Evolutionary conservation across 2,888 invertebrate genomes (phyloP).

Genomic region (Exocentrus adspersus): DNA sequence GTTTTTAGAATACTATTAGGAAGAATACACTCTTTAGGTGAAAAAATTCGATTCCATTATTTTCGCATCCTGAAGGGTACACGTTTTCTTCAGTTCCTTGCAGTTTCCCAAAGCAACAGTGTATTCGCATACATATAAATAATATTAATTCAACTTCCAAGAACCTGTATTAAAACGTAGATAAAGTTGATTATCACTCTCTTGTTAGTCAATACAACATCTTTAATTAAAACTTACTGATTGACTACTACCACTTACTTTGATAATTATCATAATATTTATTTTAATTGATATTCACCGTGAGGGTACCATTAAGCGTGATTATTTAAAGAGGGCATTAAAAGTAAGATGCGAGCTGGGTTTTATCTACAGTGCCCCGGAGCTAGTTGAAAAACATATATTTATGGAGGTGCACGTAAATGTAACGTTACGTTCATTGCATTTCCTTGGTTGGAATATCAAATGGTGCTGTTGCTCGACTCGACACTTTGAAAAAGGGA

Average conservation of each 20-base stretch:
- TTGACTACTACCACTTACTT: slow-evolving; percentile 1
- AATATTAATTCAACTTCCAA: background rate
- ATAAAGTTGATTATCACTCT: background rate
- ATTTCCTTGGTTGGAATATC: slow-evolving; percentile 16
- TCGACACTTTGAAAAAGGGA: too few relatives aligned
- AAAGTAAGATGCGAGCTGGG: slow-evolving; percentile 8
- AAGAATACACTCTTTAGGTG: too few relatives aligned
- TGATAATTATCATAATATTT: slow-evolving; percentile 16
- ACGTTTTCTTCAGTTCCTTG: too few relatives aligned
- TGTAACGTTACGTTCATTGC: slow-evolving; percentile 26
- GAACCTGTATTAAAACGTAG: background rate
- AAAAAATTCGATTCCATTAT: too few relatives aligned
- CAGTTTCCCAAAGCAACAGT: too few relatives aligned
- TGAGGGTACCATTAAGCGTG: slow-evolving; percentile 7
- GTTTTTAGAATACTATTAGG: too few relatives aligned
- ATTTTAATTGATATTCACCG: slow-evolving; percentile 7
- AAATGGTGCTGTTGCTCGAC: slow-evolving; percentile 1
- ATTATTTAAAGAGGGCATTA: slow-evolving; percentile 13
- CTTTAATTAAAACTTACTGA: slow-evolving; percentile 5
- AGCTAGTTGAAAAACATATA: slow-evolving; percentile 2
- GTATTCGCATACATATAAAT: background rate
- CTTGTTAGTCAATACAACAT: background rate
- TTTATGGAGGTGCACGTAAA: slow-evolving; percentile 18
- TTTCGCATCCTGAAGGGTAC: too few relatives aligned
- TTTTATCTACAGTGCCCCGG: slow-evolving; percentile 5